Conservation (phyloP, 1,140 invertebrate genomes). For the silkworm (Bombyx mori) region ASM3026992v2 NC_085114.1:10044001-10044500, state of each 20-base stretch:
- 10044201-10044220: slow-evolving; percentile 78
- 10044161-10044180: no score
- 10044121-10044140: no score
- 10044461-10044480: no score
- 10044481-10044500: no score
- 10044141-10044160: no score
- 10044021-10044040: no score
- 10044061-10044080: no score
- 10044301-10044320: slow-evolving; percentile 30
- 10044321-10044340: not conserved
- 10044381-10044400: slow-evolving; percentile 1
- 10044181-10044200: slow-evolving; percentile 73
- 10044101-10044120: no score
- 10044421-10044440: slow-evolving; percentile 5
- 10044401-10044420: slow-evolving; percentile 15
- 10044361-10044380: slow-evolving; percentile 33
- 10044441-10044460: no score
- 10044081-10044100: no score
- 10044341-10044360: slow-evolving; percentile 39
- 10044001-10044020: no score
- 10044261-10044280: slow-evolving; percentile 52
- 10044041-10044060: no score
- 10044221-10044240: slow-evolving; percentile 91
- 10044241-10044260: slow-evolving; percentile 84
- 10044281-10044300: slow-evolving; percentile 22